These are phyloP conservation scores for Coracias cyanogaster DNA, from an alignment of 2,797 vertebrate species.

Conservation along the genomic window DNA sequence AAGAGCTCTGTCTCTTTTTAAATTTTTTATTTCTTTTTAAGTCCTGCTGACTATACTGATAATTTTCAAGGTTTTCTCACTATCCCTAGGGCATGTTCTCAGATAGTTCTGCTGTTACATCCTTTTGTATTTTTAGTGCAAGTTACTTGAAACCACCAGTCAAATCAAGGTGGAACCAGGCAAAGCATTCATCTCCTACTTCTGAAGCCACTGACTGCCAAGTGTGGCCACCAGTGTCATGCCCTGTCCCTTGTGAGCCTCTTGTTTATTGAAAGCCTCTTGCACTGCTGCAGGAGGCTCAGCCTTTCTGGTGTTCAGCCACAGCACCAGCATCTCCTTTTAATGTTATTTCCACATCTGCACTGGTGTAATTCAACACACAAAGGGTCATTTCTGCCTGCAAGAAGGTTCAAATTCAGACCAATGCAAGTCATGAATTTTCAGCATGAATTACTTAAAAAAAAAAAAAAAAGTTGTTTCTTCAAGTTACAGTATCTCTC, in stretches of 20 bases:
- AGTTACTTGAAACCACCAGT: not conserved
- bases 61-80: not conserved
- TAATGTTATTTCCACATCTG: not conserved
- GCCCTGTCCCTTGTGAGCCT: not conserved
- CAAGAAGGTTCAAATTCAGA: not conserved
- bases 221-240: not conserved
- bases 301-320: not conserved
- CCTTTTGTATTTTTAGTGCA: not conserved
- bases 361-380: not conserved
- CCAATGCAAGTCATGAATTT: not conserved
- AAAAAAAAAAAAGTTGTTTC: not conserved
- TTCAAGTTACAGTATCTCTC: not conserved
- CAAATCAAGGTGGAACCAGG: not conserved
- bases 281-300: too few species aligned
- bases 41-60: not conserved
- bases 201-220: not conserved
- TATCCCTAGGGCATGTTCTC: not conserved
- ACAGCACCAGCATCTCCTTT: not conserved
- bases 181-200: not conserved
- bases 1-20: not conserved
- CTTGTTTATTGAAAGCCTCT: not conserved
- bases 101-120: not conserved
- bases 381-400: not conserved
- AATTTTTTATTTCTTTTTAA: too few species aligned
- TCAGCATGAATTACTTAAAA: not conserved